Base-by-base conservation (phyloP, 2,888 invertebrate species). In the Panzeria rudis region DNA sequence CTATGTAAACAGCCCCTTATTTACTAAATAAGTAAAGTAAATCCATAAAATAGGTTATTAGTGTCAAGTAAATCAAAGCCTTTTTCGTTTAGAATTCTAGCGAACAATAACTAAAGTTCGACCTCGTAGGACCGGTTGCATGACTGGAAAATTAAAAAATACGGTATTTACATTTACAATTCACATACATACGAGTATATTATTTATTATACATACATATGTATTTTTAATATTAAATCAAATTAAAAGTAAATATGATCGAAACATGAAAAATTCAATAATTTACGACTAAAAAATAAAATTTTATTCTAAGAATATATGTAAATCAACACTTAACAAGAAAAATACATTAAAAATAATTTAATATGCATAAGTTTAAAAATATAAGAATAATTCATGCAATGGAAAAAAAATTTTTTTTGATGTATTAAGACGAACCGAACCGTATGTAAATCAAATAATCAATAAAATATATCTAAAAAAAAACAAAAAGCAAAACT, bases 391-490 rank as follows among this genome's bases (percentile, higher is more conserved):
- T 25, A 72, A 61, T 77, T 77, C 79, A 77, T 77, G 81, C 52
- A 83, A 83, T 73, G 84, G 77, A 81, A 73, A 41, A 78, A 77
- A 52, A 64, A 62, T 66, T 81, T 66, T 80, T 80, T 81, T 84
- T 66, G 68, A 73, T 81, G 77, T 84, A 78, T 50, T 54, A 56
- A 59, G 73, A 72, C 61, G 29, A 69, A 78, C n/a, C n/a, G n/a
- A 64, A 76, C 3, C 9, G 52, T 44, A 77, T 71, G 68, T 66
- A 71, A 66, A 68, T 23, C 32, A 56, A 79, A 84, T 84, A 84
- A 84, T 77, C 68, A 81, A 84, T 78, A 76, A 80, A 72, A 25
- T 73, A 77, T 77, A 73, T 77, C 50, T 72, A 69, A 75, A 66
- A 73, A 68, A n/a, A n/a, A n/a, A n/a, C n/a, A n/a, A n/a, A n/a